These are phyloP conservation scores for Zeugodacus cucurbitae DNA, from an alignment of 1,140 invertebrate genomes.

Conservation along the genomic window DNA sequence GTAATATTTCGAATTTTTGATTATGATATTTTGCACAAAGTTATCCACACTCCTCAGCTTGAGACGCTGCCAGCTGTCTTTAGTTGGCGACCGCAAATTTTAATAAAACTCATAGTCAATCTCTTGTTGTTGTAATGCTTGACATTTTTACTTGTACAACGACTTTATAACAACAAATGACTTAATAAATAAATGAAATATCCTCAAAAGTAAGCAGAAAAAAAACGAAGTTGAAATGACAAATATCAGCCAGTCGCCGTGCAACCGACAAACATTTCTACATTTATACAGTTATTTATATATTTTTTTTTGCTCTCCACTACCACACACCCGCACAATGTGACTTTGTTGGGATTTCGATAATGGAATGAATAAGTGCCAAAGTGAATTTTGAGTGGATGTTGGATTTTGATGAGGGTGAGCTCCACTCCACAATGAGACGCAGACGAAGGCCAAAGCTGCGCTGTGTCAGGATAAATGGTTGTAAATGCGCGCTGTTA, in stretches of 20 bases:
- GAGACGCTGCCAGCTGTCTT: not conserved
- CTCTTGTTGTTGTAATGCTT: not conserved
- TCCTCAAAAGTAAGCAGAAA: not conserved
- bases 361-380: conserved; percentile 34
- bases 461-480: not conserved
- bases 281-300: not conserved
- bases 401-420: conserved; percentile 30
- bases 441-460: not conserved
- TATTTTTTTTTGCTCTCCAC: not conserved
- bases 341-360: conserved; percentile 1
- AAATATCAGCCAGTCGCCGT: not conserved
- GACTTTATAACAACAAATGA: not conserved
- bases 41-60: not conserved
- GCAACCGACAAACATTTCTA: not conserved
- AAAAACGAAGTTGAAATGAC: not conserved
- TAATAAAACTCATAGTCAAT: not conserved
- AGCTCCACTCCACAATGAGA: not conserved
- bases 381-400: not conserved
- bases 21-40: not conserved
- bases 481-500: not conserved
- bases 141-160: not conserved
- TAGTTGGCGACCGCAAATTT: not conserved
- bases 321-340: not conserved
- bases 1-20: not conserved
- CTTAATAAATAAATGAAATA: not conserved